These are phyloP conservation scores for Silurus aristotelis DNA, from an alignment of 2,797 vertebrate genomes.

Conservation along the genomic window DNA sequence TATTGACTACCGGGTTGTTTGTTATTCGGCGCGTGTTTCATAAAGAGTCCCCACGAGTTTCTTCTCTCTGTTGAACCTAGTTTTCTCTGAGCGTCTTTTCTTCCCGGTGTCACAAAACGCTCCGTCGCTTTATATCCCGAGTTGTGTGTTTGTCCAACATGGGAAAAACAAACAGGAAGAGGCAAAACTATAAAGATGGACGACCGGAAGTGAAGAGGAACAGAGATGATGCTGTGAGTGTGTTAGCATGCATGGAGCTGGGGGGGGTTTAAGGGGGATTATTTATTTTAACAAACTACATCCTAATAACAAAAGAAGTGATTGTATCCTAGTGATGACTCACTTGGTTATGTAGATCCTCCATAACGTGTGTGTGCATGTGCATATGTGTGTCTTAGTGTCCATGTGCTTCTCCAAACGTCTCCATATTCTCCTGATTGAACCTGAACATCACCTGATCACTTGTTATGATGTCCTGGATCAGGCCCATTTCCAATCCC, in stretches of 20 bases:
- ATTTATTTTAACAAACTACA: too few relatives aligned
- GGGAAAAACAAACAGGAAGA: constrained; percentile 77
- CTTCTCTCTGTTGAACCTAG: neutral
- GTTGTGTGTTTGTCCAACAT: constrained; percentile 64
- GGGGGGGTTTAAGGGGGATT: neutral
- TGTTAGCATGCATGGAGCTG: constrained; percentile 13
- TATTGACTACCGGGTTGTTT: neutral
- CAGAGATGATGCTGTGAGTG: constrained; percentile 78
- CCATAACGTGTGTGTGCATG: neutral
- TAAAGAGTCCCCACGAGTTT: constrained; percentile 19
- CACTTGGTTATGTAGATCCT: too few relatives aligned
- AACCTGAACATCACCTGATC: neutral
- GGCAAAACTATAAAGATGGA: constrained; percentile 66
- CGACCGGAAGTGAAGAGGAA: constrained; percentile 65
- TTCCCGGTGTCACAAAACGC: neutral
- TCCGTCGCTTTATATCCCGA: constrained; percentile 57
- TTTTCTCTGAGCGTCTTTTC: neutral
- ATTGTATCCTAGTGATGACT: neutral
- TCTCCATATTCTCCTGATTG: too few relatives aligned
- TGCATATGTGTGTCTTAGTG: neutral
- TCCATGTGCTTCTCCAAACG: neutral
- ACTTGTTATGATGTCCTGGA: neutral
- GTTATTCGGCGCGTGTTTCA: too few relatives aligned
- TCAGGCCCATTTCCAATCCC: neutral
- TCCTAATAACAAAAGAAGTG: neutral